phyloP scores from a whole-genome alignment of 2,797 vertebrate genomes.

The Gobionotothen gibberifrons region DNA sequence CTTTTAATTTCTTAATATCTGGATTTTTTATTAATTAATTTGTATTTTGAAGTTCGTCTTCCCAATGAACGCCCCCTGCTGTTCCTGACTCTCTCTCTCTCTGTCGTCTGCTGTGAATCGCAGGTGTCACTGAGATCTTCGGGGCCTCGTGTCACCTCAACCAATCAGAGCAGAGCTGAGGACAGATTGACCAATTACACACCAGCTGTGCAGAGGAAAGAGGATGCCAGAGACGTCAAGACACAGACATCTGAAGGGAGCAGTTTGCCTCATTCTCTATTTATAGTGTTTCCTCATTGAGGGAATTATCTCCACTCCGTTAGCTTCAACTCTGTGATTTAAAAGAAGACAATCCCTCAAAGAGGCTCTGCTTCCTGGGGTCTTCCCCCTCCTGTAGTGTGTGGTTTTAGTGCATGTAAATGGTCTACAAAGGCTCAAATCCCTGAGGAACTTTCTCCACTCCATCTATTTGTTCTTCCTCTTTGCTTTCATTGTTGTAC shows the following conservation, averaged over 20 bases:
- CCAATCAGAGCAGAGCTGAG: constrained; percentile 42
- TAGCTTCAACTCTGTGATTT: not conserved
- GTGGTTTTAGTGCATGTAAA: no score
- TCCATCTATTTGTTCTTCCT: no score
- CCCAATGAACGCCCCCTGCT: constrained; percentile 46
- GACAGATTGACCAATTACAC: constrained; percentile 62
- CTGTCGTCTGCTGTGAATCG: constrained; percentile 51
- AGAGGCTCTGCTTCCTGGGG: not conserved
- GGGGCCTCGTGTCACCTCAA: constrained; percentile 35
- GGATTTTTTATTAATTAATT: no score
- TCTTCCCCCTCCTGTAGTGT: no score
- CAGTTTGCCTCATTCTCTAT: constrained; percentile 43
- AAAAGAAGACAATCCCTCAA: not conserved
- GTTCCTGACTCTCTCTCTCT: constrained; percentile 29
- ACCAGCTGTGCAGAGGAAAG: constrained; percentile 49
- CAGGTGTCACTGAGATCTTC: constrained; percentile 47
- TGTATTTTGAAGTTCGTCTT: no score
- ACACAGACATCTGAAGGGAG: constrained; percentile 32
- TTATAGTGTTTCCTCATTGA: constrained; percentile 36
- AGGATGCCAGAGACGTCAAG: constrained; percentile 26
- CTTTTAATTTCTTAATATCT: no score
- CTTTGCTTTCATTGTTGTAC: no score
- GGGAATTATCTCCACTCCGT: constrained; percentile 13
- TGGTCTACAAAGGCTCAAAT: no score
- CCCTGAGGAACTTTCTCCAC: no score